Base-by-base conservation (phyloP, 2,113 vertebrate species). In the Theristicus caerulescens region DNA sequence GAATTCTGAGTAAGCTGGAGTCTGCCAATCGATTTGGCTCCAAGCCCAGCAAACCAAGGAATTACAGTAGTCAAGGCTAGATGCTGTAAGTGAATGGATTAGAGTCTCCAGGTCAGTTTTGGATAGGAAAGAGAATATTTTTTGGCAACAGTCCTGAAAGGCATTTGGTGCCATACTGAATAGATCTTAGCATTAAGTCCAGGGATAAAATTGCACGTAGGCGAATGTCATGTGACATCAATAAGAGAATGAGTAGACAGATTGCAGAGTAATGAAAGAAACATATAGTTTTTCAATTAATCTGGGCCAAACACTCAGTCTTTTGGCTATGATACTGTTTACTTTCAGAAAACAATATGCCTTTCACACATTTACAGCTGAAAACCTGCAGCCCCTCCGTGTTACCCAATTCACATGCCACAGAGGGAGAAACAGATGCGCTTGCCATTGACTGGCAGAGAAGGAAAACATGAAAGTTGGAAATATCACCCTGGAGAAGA, bases 21-120 rank as follows among this genome's bases (percentile, higher is more conserved):
- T 51, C 80, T 96, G 95, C 89, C 92, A 95, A 94, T 81, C 7
- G 29, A 90, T 91, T 94, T 98, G 98, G 94, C 88, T 11, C 29
- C 67, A 85, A 89, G 97, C 96, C 97, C 93, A 92, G 95, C 69
- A 96, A 92, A 95, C 24, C 55, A 86, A 96, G 92, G 96, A 97
- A 95, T 93, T 96, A 92, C 88, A 83, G 72, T 13, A 59, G 91
- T 88, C 90, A 94, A 94, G 78, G 54, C 79, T 91, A 66, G 66
- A 73, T 65, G 81, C 40, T 81, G 55, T 54, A 81, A 87, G 78
- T 57, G 80, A 95, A 86, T 80, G 88, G 92, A 71, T 83, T 74
- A 79, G 78, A 95, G 91, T 89, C 95, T 91, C 70, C 91, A 94
- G 90, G 90, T 89, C 96, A 93, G 46, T 80, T 94, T 81, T 77